Base-by-base conservation (phyloP, 2,113 vertebrate genomes). In the Hippocampus comes region DNA sequence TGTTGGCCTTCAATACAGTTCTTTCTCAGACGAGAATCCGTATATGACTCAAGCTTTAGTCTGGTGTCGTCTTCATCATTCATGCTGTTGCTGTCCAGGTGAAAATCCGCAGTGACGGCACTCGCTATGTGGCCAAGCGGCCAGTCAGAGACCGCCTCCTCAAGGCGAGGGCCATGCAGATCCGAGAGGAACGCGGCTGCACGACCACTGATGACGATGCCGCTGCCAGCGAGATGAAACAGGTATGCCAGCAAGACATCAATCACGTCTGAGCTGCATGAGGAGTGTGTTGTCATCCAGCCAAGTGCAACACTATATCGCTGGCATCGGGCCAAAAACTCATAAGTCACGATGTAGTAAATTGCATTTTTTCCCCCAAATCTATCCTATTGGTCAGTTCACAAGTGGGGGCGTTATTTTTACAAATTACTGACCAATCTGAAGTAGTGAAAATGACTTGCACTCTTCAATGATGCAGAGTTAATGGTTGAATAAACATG, bases 91-190 rank as follows among this genome's bases (percentile, higher is more conserved):
- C 15, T 34, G 8, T 55, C 71, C 71, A 88, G 85, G 92, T 94
- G 38, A 93, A 94, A 80, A 91, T 94, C 27, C 92, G 94, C 18
- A 94, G 94, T 0, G 91, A 94, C 0, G 92, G 93, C 4, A 89
- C 93, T 1, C 88, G 93, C 20, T 94, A 94, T 0, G 93, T 94
- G 14, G 93, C 91, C 51, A 95, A 95, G 75, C 90, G 94, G 3
- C 94, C 95, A 0, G 95, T 94, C 23, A 85, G 94, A 0, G 94
- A 96, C 76, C 91, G 94, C 6, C 88, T 96, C 17, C 89, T 96
- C 1, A 96, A 96, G 65, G 94, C 94, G 2, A 82, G 95, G 3
- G 95, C 95, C 53, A 91, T 94, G 82, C 94, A 95, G 84, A 96
- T 95, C 80, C 79, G 93, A 1, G 95, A 96, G 82, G 95, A 96